Conservation (phyloP, 2,888 invertebrate genomes). For the Tachina lurida region DNA sequence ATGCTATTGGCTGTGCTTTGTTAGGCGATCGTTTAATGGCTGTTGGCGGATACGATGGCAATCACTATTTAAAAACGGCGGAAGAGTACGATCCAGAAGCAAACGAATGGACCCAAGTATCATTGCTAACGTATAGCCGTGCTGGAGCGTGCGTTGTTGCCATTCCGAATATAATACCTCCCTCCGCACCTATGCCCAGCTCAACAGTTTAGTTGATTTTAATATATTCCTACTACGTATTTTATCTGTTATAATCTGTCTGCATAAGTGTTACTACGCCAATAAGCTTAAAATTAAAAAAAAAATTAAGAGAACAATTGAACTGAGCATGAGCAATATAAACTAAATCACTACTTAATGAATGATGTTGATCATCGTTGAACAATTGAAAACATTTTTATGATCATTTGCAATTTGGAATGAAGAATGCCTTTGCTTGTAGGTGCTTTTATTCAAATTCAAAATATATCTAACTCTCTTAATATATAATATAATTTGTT, state of each 20-base stretch:
- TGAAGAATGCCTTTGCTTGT: slow-evolving; percentile 56
- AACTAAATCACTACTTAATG: slow-evolving; percentile 28
- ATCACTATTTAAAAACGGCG: slow-evolving; percentile 92
- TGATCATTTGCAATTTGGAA: slow-evolving; percentile 54
- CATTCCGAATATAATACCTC: slow-evolving; percentile 84
- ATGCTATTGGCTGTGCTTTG: slow-evolving; percentile 94
- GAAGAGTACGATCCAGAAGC: slow-evolving; percentile 94
- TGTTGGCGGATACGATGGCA: slow-evolving; percentile 96
- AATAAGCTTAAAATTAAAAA: slow-evolving; percentile 51
- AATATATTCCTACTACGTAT: slow-evolving; percentile 67
- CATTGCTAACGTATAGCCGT: slow-evolving; percentile 91
- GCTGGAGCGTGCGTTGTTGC: slow-evolving; percentile 95
- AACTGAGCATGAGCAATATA: slow-evolving; percentile 47
- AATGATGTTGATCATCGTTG: slow-evolving; percentile 56
- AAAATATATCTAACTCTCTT: slow-evolving; percentile 18
- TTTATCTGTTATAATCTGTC: slow-evolving; percentile 66
- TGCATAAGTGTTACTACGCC: slow-evolving; percentile 61
- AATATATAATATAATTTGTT: neutral
- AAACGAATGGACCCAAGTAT: slow-evolving; percentile 90
- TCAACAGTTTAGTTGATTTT: slow-evolving; percentile 82
- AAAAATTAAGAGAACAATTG: slow-evolving; percentile 35
- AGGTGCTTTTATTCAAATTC: slow-evolving; percentile 60
- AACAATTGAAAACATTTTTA: slow-evolving; percentile 29
- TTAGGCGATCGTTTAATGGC: slow-evolving; percentile 90
- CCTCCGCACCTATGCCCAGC: slow-evolving; percentile 79